These are phyloP conservation scores for Acanthosepion esculentum DNA, from an alignment of 2,888 invertebrate genomes.

Conservation along the genomic window DNA sequence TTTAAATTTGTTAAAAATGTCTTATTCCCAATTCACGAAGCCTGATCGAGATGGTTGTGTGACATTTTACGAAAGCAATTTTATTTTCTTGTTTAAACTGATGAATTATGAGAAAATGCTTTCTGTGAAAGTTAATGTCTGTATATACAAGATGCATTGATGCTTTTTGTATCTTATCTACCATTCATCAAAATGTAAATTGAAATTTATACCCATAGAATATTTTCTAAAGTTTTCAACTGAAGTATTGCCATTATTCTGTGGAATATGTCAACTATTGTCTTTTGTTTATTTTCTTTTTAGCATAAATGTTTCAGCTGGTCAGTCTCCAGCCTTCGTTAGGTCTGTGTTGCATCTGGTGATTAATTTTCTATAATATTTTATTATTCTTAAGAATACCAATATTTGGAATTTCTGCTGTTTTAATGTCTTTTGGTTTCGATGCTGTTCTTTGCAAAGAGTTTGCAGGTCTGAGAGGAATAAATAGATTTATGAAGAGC, in stretches of 20 bases:
- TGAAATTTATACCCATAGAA: not conserved
- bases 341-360: too few relatives aligned
- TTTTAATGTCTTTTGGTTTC: too few relatives aligned
- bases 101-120: constrained; percentile 2
- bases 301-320: too few relatives aligned
- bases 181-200: not conserved
- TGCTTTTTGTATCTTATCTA: not conserved
- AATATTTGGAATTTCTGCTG: too few relatives aligned
- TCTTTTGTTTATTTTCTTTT: too few relatives aligned
- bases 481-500: too few relatives aligned
- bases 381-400: too few relatives aligned
- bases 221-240: not conserved
- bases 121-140: not conserved
- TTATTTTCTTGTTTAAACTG: not conserved
- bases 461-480: too few relatives aligned
- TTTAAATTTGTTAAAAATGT: not conserved
- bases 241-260: not conserved
- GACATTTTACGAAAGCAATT: not conserved
- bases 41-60: not conserved
- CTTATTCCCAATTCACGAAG: not conserved
- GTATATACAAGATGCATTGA: not conserved
- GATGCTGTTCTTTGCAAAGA: too few relatives aligned
- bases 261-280: too few relatives aligned
- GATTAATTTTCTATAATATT: too few relatives aligned
- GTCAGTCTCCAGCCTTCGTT: too few relatives aligned